Percentiles rank a stretch among this genome's conserved stretches.
phyloP scores from a whole-genome alignment of 35 echinoderm and acorn worm genomes.

The Holothuria glaberrima region DNA sequence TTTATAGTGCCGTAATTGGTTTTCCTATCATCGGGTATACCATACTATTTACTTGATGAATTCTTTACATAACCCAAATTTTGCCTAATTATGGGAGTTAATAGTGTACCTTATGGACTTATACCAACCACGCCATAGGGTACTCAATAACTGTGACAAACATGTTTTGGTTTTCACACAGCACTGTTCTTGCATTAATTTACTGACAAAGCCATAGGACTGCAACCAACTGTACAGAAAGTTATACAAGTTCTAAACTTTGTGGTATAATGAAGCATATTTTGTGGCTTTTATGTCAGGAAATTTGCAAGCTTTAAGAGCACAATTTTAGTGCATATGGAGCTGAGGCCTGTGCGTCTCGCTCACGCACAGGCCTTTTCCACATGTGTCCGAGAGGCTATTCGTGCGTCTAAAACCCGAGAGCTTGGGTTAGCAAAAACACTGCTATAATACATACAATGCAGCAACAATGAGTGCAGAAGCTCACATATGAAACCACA shows the following conservation, averaged over 20 bases:
- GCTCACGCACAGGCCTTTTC: neutral
- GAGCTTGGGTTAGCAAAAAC: neutral
- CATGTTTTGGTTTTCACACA: constrained; percentile 15
- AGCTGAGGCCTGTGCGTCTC: neutral
- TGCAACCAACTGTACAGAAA: neutral
- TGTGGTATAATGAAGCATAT: constrained; percentile 11
- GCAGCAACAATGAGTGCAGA: no score
- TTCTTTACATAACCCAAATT: neutral
- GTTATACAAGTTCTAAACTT: neutral
- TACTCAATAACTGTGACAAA: neutral
- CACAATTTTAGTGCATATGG: constrained; percentile 2
- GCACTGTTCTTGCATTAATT: neutral
- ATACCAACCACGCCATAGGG: neutral
- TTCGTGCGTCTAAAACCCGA: neutral
- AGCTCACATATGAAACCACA: no score
- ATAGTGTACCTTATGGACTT: no score
- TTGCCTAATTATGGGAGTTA: neutral
- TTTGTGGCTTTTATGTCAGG: neutral
- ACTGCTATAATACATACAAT: no score
- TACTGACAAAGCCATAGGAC: neutral
- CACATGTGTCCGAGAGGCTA: neutral
- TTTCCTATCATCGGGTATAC: neutral
- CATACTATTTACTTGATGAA: no score
- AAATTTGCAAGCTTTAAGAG: neutral
- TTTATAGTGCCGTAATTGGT: neutral